Base-by-base conservation (phyloP, 2,888 invertebrate genomes). In the Chorisops tibialis region DNA sequence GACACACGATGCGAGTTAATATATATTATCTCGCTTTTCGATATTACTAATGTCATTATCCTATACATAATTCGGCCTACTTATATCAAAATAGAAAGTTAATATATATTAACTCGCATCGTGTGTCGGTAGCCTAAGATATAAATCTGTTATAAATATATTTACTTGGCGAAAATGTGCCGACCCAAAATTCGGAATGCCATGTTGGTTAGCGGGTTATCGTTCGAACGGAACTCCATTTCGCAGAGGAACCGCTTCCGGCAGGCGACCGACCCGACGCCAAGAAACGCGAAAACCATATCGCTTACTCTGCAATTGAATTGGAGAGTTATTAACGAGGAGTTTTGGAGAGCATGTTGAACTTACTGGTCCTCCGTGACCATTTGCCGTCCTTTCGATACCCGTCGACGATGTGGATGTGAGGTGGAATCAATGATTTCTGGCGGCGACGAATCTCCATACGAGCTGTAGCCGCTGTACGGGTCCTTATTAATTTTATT, bases 231-330 rank as follows among this genome's bases (percentile, higher is more conserved):
- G 65, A 77, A 79, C 66, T 82, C 79, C 69, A 80, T 78, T 73
- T 81, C 80, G 63, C 82, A 82, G 7, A 82, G 75, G 67, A 82
- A 81, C 62, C 80, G 78, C 63, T 75, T 79, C 65, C 78, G 80
- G 62, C 82, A 82, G 5, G 75, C 74, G 7, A 71, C 70, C 3
- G 76, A 72, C 58, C 73, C 73, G 30, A 78, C 69, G 0, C 78
- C 78, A 68, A 79, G 67, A 61, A 79, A 78, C 21, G 67, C 68
- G 35, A 79, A 78, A 69, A 77, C 70, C 12, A 78, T 72, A 12
- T 79, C 75, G 14, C 75, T 74, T 59, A 77, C 74, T 67, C 77
- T 77, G 50, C 9, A 49, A 49, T 3, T 16, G 18, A 24, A 39
- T 14, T n/a, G 9, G 39, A 50, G 14, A 47, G 43, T 50, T 24